Conservation (phyloP, 2,113 vertebrate species). For the Tursiops truncatus region DNA sequence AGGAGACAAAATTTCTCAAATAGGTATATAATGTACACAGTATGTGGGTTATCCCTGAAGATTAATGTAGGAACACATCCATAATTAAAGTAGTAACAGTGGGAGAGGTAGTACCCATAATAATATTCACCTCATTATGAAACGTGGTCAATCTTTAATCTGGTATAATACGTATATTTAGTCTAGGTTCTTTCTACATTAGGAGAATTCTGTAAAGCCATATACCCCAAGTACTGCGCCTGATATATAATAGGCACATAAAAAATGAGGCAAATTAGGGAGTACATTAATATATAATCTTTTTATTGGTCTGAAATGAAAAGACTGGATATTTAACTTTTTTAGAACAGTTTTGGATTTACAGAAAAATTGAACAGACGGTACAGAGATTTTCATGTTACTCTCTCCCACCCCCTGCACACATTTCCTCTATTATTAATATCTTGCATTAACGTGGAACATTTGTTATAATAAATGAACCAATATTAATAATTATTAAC, state of each 20-base stretch:
- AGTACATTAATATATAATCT: background rate
- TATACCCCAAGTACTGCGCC: background rate
- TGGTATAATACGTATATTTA: background rate
- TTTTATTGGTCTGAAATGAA: background rate
- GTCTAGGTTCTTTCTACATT: background rate
- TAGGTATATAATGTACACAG: background rate
- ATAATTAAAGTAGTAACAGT: background rate
- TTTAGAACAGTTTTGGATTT: background rate
- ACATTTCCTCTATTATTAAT: background rate
- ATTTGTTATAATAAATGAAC: background rate
- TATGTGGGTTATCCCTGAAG: background rate
- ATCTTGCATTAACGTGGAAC: background rate
- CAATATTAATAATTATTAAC: background rate
- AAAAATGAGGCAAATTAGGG: background rate
- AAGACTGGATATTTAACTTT: background rate
- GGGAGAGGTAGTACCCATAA: background rate
- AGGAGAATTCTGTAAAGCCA: background rate
- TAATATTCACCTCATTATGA: background rate
- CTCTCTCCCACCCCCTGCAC: fast-evolving
- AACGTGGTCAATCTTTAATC: background rate
- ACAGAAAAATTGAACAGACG: background rate
- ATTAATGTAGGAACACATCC: background rate
- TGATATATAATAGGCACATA: background rate
- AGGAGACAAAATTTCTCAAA: background rate
- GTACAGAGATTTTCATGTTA: background rate